phyloP scores from a whole-genome alignment of 2,888 invertebrate species.

The Acronicta alni region DNA sequence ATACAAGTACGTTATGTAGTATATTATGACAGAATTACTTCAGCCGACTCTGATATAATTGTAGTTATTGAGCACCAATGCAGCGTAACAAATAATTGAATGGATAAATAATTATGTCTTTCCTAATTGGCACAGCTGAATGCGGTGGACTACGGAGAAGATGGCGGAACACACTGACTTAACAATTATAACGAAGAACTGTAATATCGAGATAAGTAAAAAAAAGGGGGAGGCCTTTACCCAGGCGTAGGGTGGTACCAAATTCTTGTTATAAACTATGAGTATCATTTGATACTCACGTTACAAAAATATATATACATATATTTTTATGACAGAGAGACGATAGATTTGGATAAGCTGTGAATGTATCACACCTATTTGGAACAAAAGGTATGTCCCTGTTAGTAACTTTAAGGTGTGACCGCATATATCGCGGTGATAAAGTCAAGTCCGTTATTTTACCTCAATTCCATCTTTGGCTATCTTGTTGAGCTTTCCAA shows the following conservation, averaged over 20 bases:
- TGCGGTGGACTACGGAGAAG: too few species aligned
- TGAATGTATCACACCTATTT: neutral
- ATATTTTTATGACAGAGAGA: too few species aligned
- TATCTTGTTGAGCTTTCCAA: slow-evolving; percentile 44
- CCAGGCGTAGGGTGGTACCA: too few species aligned
- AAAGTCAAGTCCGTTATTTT: slow-evolving; percentile 28
- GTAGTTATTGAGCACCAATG: neutral
- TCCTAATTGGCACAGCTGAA: too few species aligned
- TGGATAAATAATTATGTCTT: too few species aligned
- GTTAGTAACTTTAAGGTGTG: slow-evolving; percentile 30
- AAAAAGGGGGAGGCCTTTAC: too few species aligned
- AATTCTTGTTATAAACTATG: too few species aligned
- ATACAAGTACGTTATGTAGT: slow-evolving; percentile 3
- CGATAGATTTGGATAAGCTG: neutral
- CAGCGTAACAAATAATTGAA: neutral
- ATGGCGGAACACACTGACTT: too few species aligned
- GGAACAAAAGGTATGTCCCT: slow-evolving; percentile 25
- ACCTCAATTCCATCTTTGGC: slow-evolving; percentile 40
- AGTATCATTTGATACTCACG: too few species aligned
- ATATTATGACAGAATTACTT: slow-evolving; percentile 15
- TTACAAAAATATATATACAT: too few species aligned
- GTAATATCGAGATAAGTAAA: too few species aligned
- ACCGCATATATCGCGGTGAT: slow-evolving; percentile 18
- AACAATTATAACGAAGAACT: too few species aligned
- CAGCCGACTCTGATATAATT: slow-evolving; percentile 8